These are phyloP conservation scores for Agonopterix alstromeriana DNA, from an alignment of 2,888 invertebrate species.

Conservation along the genomic window DNA sequence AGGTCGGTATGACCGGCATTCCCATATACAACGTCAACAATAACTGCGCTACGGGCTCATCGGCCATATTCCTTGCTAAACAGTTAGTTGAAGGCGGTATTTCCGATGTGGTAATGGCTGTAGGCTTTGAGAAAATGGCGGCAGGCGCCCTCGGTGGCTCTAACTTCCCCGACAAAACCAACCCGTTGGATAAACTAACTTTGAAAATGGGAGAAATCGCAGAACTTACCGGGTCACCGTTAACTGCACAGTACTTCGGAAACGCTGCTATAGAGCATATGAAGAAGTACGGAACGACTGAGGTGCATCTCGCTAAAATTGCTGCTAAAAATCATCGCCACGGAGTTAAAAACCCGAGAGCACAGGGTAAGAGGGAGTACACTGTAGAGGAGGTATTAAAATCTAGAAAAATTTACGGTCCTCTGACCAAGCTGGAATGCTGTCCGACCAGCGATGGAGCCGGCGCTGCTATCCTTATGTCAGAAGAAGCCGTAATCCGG, in stretches of 20 bases:
- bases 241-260: slow-evolving; percentile 97
- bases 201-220: slow-evolving; percentile 88
- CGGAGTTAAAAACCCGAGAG: slow-evolving; percentile 97
- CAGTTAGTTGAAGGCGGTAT: slow-evolving; percentile 94
- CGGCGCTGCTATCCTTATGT: slow-evolving; percentile 93
- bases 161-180: slow-evolving; percentile 88
- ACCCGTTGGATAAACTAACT: slow-evolving; percentile 93
- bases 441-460: slow-evolving; percentile 99
- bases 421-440: slow-evolving; percentile 97
- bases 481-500: slow-evolving; percentile 91
- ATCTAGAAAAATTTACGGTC: slow-evolving; percentile 92
- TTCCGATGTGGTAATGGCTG: slow-evolving; percentile 91
- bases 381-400: slow-evolving; percentile 92
- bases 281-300: slow-evolving; percentile 95
- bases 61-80: slow-evolving; percentile 92
- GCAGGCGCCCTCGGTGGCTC: slow-evolving; percentile 87
- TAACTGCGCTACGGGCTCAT: slow-evolving; percentile 98
- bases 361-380: slow-evolving; percentile 96
- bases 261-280: slow-evolving; percentile 98
- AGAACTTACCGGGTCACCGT: slow-evolving; percentile 89
- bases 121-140: slow-evolving; percentile 99
- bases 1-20: slow-evolving; percentile 96
- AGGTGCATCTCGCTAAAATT: slow-evolving; percentile 97
- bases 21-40: slow-evolving; percentile 99
- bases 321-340: slow-evolving; percentile 99